These are phyloP conservation scores for Archips crataeganus DNA, from an alignment of 2,888 invertebrate genomes.

Conservation along the genomic window DNA sequence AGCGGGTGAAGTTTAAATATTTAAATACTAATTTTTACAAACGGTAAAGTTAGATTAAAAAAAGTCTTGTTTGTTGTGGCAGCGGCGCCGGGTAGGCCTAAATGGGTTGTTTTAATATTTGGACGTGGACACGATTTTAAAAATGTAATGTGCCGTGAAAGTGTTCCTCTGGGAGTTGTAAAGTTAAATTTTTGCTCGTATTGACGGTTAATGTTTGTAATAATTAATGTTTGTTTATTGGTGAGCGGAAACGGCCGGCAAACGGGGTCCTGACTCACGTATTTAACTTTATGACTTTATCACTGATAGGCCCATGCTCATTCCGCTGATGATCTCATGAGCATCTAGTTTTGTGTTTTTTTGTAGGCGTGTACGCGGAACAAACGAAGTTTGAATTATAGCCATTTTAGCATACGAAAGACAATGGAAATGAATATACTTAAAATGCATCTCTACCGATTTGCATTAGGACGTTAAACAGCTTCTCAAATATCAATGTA, in stretches of 20 bases:
- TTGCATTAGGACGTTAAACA: neutral
- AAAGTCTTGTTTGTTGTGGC: slow-evolving; percentile 75
- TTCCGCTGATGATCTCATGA: slow-evolving; percentile 37
- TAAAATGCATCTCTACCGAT: neutral
- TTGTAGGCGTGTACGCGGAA: slow-evolving; percentile 25
- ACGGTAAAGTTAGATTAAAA: slow-evolving; percentile 86
- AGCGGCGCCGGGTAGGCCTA: slow-evolving; percentile 78
- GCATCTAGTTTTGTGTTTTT: slow-evolving; percentile 33
- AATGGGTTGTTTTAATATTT: slow-evolving; percentile 62
- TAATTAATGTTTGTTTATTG: slow-evolving; percentile 80
- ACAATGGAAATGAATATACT: neutral
- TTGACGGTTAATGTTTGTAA: slow-evolving; percentile 73
- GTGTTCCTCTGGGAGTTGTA: slow-evolving; percentile 75
- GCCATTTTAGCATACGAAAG: neutral
- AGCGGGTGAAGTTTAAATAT: slow-evolving; percentile 80
- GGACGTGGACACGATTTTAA: slow-evolving; percentile 76
- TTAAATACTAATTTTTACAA: slow-evolving; percentile 86
- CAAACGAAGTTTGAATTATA: slow-evolving; percentile 12
- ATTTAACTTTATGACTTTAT: slow-evolving; percentile 67
- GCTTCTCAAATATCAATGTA: too few species aligned
- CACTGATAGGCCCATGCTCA: slow-evolving; percentile 47
- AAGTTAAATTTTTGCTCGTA: slow-evolving; percentile 78
- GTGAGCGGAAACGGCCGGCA: slow-evolving; percentile 63
- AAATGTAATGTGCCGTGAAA: slow-evolving; percentile 78
- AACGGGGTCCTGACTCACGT: slow-evolving; percentile 59